Evolutionary conservation across 2,888 invertebrate species (phyloP).

Genomic region (Diploptera punctata): DNA sequence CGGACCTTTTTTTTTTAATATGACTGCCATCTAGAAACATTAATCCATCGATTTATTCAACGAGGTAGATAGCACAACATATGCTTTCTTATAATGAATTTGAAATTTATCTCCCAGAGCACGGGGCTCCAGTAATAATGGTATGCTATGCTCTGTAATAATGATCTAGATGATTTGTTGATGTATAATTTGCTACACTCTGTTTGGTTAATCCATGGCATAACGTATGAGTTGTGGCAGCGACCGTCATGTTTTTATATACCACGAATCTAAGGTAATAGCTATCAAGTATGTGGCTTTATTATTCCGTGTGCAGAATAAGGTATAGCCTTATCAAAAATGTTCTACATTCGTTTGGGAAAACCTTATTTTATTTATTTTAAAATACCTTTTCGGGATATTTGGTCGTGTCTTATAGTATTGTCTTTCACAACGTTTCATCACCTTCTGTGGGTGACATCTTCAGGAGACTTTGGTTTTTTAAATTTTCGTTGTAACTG

Average conservation of each 20-base stretch:
- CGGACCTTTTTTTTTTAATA: background rate
- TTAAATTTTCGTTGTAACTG: too few relatives aligned
- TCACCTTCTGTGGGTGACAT: too few relatives aligned
- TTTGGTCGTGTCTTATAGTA: too few relatives aligned
- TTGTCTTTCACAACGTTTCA: too few relatives aligned
- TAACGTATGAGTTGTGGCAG: slow-evolving; percentile 9
- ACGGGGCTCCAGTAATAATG: slow-evolving; percentile 9
- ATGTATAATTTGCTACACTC: slow-evolving; percentile 29
- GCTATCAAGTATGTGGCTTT: background rate
- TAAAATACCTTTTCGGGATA: too few relatives aligned
- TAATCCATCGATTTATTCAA: background rate
- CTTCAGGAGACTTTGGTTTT: too few relatives aligned
- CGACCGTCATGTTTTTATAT: background rate
- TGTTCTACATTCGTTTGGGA: too few relatives aligned
- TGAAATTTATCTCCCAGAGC: slow-evolving; percentile 24
- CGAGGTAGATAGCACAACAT: background rate
- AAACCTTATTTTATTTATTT: too few relatives aligned
- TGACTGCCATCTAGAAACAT: background rate
- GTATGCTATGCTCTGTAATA: background rate
- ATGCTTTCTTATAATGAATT: slow-evolving; percentile 22
- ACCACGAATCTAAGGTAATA: background rate
- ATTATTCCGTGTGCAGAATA: background rate
- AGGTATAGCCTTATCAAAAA: background rate
- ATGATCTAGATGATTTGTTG: slow-evolving; percentile 20
- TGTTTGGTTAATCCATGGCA: slow-evolving; percentile 18